Percentiles rank a stretch among this genome's conserved stretches.
phyloP scores from a whole-genome alignment of 1,140 invertebrate genomes.

The Dendrolimus kikuchii region DNA sequence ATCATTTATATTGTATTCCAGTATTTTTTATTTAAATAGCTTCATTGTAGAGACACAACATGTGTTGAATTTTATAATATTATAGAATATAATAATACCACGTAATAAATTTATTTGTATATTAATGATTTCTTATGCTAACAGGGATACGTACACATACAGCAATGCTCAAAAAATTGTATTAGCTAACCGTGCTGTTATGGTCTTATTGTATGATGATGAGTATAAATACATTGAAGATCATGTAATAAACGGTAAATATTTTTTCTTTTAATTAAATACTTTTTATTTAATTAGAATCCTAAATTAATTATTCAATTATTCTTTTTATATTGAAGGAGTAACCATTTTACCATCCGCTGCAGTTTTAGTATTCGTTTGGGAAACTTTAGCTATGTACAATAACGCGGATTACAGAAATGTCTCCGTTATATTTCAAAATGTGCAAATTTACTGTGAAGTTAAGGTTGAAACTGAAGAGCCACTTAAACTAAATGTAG shows the following conservation, averaged over 20 bases:
- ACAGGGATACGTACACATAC: neutral
- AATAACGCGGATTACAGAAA: conserved; percentile 15
- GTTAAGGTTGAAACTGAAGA: conserved; percentile 7
- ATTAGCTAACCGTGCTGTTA: neutral
- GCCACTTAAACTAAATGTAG: conserved; percentile 9
- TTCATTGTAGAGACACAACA: too few relatives aligned
- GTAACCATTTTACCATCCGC: conserved; percentile 21
- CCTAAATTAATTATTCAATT: neutral
- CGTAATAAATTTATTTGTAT: too few relatives aligned
- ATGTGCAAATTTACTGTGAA: conserved; percentile 14
- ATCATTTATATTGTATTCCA: too few relatives aligned
- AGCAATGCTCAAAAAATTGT: neutral
- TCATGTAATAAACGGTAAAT: conserved; percentile 30
- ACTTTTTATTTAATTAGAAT: neutral
- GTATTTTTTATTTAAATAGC: too few relatives aligned
- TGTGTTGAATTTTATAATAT: too few relatives aligned
- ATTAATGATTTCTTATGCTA: too few relatives aligned
- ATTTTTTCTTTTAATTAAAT: neutral
- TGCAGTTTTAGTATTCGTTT: conserved; percentile 16
- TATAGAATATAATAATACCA: too few relatives aligned
- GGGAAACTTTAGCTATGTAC: conserved; percentile 29
- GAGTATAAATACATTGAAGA: conserved; percentile 29
- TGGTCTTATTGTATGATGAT: conserved; percentile 30
- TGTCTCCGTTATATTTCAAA: conserved; percentile 16
- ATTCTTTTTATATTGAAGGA: conserved; percentile 12